Conservation (phyloP, 2,113 vertebrate species). For the Thalassarche chlororhynchos region DNA sequence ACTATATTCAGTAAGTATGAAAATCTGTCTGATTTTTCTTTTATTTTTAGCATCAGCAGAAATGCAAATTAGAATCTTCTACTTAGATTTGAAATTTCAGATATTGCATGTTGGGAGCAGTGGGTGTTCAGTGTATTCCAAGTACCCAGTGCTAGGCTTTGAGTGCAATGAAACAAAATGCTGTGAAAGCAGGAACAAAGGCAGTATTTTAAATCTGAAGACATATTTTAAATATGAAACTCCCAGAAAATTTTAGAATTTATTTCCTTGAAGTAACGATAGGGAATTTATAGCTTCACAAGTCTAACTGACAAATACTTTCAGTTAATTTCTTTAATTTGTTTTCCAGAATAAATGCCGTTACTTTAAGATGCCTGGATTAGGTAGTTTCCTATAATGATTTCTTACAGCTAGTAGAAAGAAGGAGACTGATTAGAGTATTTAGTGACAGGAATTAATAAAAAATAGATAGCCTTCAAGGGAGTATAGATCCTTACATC, state of each 20-base stretch:
- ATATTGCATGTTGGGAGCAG: fast-evolving
- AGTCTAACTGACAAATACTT: neutral
- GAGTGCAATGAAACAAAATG: neutral
- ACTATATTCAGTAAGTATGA: neutral
- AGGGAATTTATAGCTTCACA: neutral
- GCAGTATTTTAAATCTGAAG: neutral
- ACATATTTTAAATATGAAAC: neutral
- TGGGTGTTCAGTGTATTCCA: neutral
- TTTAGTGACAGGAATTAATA: neutral
- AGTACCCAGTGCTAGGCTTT: neutral
- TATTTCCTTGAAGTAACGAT: neutral
- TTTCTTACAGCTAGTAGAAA: neutral
- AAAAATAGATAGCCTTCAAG: neutral
- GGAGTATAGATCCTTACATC: neutral
- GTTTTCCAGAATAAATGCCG: neutral
- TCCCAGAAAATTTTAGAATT: neutral
- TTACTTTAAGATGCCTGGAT: neutral
- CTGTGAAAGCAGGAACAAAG: neutral
- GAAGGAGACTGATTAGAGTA: neutral
- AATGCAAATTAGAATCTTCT: neutral
- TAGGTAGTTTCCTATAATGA: neutral
- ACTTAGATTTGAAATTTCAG: neutral
- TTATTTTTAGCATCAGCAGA: neutral
- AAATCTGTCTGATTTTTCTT: neutral
- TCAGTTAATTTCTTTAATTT: neutral